These are phyloP conservation scores for Brachyhypopomus occidentalis DNA, from an alignment of 2,113 vertebrate species.

Conservation along the genomic window DNA sequence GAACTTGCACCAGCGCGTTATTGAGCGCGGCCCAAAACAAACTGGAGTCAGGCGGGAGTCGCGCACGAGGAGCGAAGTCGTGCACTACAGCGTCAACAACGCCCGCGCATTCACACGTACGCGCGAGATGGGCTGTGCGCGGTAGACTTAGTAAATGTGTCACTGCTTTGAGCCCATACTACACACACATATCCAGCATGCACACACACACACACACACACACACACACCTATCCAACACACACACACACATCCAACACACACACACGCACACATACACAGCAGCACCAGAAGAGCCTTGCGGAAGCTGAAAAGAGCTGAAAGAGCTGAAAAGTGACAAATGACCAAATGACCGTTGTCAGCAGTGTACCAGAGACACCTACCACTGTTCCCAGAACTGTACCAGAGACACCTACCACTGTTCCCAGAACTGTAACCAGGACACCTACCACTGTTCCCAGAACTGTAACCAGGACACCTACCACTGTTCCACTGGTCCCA, in stretches of 20 bases:
- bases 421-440: no score
- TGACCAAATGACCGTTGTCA: conserved; percentile 29
- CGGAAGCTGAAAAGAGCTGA: conserved; percentile 72
- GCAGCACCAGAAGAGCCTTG: conserved; percentile 43
- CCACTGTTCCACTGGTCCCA: no score
- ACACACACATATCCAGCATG: no score
- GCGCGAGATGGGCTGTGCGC: no score
- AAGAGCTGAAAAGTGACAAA: conserved; percentile 68
- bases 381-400: no score
- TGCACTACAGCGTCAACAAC: background rate
- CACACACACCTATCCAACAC: conserved; percentile 47
- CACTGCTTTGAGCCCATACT: no score
- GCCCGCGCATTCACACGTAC: background rate
- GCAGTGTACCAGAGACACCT: no score
- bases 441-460: no score
- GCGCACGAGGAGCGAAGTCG: background rate
- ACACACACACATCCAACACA: conserved; percentile 21
- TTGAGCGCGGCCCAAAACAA: conserved; percentile 5
- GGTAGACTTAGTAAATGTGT: no score
- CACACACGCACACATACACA: conserved; percentile 19
- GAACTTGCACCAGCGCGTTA: background rate
- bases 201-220: conserved; percentile 1
- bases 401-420: no score
- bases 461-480: no score
- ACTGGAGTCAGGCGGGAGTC: background rate